Percentiles rank a stretch among this genome's conserved stretches.
Evolutionary conservation across 2,888 invertebrate genomes (phyloP).

Genomic region (Theretra japonica): DNA sequence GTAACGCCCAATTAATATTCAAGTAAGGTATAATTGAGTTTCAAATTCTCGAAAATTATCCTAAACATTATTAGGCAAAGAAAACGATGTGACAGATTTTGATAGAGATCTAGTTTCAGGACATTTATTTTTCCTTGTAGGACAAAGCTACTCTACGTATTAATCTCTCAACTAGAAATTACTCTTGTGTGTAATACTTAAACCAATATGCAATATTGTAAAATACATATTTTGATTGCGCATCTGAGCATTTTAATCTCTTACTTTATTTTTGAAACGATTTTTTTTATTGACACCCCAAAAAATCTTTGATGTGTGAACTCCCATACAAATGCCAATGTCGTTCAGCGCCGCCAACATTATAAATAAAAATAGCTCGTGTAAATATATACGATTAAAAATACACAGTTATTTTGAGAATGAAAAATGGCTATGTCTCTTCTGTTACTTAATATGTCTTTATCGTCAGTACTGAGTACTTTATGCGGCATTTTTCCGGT

Average conservation of each 20-base stretch:
- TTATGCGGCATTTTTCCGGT: conserved; percentile 8
- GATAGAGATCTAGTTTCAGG: too few relatives aligned
- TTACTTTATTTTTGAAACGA: too few relatives aligned
- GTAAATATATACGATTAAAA: conserved; percentile 5
- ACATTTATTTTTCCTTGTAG: too few relatives aligned
- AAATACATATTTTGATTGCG: too few relatives aligned
- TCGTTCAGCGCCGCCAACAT: background rate
- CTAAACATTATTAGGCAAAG: background rate
- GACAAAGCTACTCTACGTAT: too few relatives aligned
- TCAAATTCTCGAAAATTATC: background rate
- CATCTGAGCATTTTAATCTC: too few relatives aligned
- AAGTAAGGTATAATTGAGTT: background rate
- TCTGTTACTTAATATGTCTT: conserved; percentile 8
- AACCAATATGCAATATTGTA: too few relatives aligned
- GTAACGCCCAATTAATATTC: background rate
- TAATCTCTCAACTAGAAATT: too few relatives aligned
- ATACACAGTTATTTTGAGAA: background rate
- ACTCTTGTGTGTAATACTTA: too few relatives aligned
- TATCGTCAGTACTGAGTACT: background rate
- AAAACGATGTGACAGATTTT: too few relatives aligned
- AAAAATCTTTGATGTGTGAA: too few relatives aligned
- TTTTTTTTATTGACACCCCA: too few relatives aligned
- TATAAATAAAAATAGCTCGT: conserved; percentile 1
- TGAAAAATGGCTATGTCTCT: background rate
- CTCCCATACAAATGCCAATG: background rate